Evolutionary conservation across 2,797 vertebrate genomes (phyloP).

Genomic region (Ctenosaura bakeri): DNA sequence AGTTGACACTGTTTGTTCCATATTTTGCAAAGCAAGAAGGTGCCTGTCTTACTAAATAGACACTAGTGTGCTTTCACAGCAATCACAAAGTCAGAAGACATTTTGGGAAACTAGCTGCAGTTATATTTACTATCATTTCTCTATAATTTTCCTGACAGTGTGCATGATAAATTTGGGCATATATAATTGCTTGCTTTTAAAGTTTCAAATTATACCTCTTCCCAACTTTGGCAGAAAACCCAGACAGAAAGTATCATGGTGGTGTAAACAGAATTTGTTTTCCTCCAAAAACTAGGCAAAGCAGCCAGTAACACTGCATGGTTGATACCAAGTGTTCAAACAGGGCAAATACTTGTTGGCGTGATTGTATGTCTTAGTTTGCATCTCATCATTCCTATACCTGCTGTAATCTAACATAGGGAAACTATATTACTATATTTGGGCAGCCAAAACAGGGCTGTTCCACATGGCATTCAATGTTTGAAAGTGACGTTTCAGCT

Average conservation of each 20-base stretch:
- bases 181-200: conserved; percentile 1
- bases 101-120: conserved; percentile 57
- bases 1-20: conserved; percentile 43
- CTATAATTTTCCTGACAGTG: conserved; percentile 62
- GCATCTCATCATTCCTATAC: background rate
- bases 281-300: background rate
- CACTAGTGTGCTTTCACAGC: conserved; percentile 61
- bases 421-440: conserved; percentile 9
- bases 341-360: background rate
- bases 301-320: background rate
- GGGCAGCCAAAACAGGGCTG: no score
- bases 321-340: background rate
- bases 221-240: conserved; percentile 32
- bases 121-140: conserved; percentile 63
- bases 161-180: conserved; percentile 27
- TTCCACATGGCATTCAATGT: no score
- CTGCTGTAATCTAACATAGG: background rate
- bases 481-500: no score
- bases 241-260: conserved; percentile 28
- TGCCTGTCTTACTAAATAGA: conserved; percentile 54
- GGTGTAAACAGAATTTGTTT: conserved; percentile 45
- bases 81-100: conserved; percentile 60
- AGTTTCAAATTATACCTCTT: conserved; percentile 55
- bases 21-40: conserved; percentile 54
- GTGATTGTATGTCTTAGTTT: background rate